Percentiles rank a stretch among this genome's conserved stretches.
Evolutionary conservation across 2,113 vertebrate genomes (phyloP).

Genomic region (Lontra canadensis): DNA sequence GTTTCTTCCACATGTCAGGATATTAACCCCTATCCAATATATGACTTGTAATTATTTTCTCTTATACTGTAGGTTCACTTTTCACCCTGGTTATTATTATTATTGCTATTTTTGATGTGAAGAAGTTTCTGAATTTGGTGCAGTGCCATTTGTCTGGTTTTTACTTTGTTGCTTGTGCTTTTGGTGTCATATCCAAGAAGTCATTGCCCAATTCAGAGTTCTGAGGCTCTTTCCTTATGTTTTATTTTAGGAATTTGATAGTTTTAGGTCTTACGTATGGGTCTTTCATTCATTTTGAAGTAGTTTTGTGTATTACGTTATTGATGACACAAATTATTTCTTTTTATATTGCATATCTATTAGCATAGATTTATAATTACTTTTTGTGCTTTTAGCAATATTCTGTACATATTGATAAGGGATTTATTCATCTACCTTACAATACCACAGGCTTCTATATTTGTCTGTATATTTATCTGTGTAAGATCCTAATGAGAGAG

Average conservation of each 20-base stretch:
- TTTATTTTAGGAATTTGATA: background rate
- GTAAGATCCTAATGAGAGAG: background rate
- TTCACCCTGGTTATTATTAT: background rate
- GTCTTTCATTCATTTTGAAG: background rate
- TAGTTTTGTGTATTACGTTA: conserved; percentile 15
- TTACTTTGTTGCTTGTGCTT: background rate
- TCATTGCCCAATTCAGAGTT: background rate
- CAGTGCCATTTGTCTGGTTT: background rate
- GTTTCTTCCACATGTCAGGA: background rate
- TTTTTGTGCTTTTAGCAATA: background rate
- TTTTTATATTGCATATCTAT: background rate
- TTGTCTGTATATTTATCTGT: background rate
- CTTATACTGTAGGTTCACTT: background rate
- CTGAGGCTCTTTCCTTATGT: background rate
- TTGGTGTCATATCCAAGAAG: background rate
- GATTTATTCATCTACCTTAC: background rate
- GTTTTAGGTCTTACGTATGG: background rate
- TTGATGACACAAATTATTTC: background rate
- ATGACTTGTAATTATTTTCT: background rate
- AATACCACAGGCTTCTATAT: background rate
- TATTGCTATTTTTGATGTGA: background rate
- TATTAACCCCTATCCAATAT: background rate
- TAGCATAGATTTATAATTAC: background rate
- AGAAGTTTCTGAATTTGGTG: background rate
- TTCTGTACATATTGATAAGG: background rate